A percentile compares a stretch with the other conserved stretches of the same genome.
Conservation (phyloP, 1,140 invertebrate genomes). For the silkworm (Bombyx mori) region DNA sequence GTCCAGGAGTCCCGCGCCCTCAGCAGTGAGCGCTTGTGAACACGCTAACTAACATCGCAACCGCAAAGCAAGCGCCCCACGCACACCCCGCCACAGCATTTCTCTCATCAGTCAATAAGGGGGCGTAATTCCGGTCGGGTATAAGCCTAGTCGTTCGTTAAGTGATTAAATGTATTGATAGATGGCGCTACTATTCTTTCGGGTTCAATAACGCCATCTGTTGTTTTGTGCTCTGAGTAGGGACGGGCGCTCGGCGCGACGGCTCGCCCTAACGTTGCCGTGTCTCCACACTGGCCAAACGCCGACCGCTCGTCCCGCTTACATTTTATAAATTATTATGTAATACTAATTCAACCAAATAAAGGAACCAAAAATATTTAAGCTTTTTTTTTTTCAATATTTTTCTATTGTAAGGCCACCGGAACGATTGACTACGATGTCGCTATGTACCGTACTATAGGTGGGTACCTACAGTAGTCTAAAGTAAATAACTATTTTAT, state of each 20-base stretch:
- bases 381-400: constrained; percentile 60
- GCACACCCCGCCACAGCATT: constrained; percentile 51
- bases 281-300: constrained; percentile 51
- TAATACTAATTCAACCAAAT: constrained; percentile 58
- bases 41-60: constrained; percentile 22
- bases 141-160: constrained; percentile 68
- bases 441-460: constrained; percentile 38
- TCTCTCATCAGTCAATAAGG: constrained; percentile 45
- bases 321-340: constrained; percentile 44
- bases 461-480: constrained; percentile 37
- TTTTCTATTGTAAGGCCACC: constrained; percentile 49
- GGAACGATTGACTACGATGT: constrained; percentile 36
- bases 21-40: constrained; percentile 51
- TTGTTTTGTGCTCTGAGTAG: constrained; percentile 18
- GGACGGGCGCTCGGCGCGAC: constrained; percentile 51
- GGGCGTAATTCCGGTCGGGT: constrained; percentile 66
- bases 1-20: constrained; percentile 81
- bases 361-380: constrained; percentile 61
- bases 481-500: constrained; percentile 64
- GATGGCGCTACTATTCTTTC: constrained; percentile 25
- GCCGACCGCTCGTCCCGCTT: constrained; percentile 54
- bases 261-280: constrained; percentile 59
- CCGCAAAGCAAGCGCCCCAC: constrained; percentile 28
- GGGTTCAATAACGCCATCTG: constrained; percentile 28
- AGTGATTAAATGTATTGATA: constrained; percentile 45